Percentiles rank a stretch among this genome's conserved stretches.
These are phyloP conservation scores for Hyperoodon ampullatus DNA, from an alignment of 2,113 vertebrate species.

Conservation along the genomic window DNA sequence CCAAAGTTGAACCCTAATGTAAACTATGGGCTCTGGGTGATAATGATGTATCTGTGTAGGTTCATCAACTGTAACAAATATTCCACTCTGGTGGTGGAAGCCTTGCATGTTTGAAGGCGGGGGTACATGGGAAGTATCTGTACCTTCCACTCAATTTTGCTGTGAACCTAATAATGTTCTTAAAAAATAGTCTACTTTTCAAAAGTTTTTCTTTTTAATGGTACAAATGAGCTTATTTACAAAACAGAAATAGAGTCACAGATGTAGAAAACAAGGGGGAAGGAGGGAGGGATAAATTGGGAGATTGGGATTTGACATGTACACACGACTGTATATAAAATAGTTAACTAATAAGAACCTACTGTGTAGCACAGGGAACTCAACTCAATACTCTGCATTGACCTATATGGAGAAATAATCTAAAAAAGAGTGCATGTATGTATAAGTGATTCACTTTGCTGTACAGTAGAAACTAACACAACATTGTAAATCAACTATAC, in stretches of 20 bases:
- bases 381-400: not conserved
- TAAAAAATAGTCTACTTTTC: not conserved
- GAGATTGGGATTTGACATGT: not conserved
- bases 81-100: too few species aligned
- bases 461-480: not conserved
- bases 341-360: not conserved
- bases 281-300: not conserved
- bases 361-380: not conserved
- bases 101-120: not conserved
- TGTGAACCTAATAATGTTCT: not conserved
- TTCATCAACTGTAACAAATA: not conserved
- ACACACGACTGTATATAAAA: not conserved
- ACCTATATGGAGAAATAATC: not conserved
- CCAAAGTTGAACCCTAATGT: not conserved
- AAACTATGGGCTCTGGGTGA: not conserved
- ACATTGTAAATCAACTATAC: not conserved
- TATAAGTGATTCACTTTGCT: not conserved
- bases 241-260: not conserved
- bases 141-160: not conserved
- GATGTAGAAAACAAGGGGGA: not conserved
- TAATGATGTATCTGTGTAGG: not conserved
- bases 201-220: not conserved
- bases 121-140: not conserved
- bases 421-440: not conserved
- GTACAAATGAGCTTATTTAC: not conserved